Conservation (phyloP, 2,113 vertebrate species). For the Eulemur macaco region DNA sequence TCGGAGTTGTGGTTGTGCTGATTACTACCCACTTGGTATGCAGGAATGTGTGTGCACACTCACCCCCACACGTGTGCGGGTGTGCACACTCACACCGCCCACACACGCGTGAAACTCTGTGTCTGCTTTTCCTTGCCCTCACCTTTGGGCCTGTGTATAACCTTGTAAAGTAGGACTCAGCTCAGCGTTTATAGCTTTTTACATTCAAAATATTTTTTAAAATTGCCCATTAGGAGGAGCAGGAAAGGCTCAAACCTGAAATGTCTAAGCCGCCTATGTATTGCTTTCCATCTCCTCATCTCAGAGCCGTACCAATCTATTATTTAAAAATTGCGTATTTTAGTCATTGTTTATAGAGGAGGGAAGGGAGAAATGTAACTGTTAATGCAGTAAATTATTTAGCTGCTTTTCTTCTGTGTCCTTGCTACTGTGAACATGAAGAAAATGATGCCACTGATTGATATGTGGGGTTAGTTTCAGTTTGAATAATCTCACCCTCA, state of each 20-base stretch:
- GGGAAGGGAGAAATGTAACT: not conserved
- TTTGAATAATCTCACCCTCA: not conserved
- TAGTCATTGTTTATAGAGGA: slow-evolving; percentile 41
- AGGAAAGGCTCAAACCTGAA: not conserved
- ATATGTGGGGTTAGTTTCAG: not conserved
- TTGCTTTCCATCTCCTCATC: slow-evolving; percentile 50
- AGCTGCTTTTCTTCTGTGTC: not conserved
- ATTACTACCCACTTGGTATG: not conserved
- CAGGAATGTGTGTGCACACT: not conserved
- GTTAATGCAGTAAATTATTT: not conserved
- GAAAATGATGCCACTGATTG: not conserved
- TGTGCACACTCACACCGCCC: not conserved
- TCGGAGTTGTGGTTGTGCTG: not conserved
- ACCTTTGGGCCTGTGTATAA: not conserved
- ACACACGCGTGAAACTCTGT: rapidly evolving
- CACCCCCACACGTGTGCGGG: not conserved
- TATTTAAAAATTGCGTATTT: slow-evolving; percentile 32
- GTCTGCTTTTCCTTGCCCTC: not conserved
- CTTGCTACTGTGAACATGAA: not conserved
- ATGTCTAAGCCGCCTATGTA: slow-evolving; percentile 47
- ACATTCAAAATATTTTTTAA: slow-evolving; percentile 18
- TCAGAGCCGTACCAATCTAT: slow-evolving; percentile 19
- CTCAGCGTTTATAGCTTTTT: not conserved
- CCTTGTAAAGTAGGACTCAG: slow-evolving; percentile 68
- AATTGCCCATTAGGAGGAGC: not conserved